These are phyloP conservation scores for Eurystomus gularis DNA, from an alignment of 2,113 vertebrate species.

Conservation along the genomic window DNA sequence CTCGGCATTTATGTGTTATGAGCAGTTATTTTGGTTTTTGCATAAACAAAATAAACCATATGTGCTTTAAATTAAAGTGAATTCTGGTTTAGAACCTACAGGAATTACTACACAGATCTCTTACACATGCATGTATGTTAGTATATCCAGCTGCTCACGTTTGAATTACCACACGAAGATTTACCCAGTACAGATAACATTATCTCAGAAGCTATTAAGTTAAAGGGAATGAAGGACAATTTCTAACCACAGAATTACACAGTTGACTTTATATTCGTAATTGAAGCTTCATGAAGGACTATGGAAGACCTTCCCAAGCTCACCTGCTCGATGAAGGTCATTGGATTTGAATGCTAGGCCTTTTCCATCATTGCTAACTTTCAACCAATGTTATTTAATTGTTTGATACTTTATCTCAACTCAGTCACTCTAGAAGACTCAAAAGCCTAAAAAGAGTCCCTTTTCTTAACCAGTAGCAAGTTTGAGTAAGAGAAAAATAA, in stretches of 20 bases:
- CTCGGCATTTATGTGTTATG: neutral
- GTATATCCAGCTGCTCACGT: neutral
- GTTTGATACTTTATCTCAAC: neutral
- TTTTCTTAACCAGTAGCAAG: neutral
- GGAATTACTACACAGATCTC: neutral
- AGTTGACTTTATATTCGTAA: neutral
- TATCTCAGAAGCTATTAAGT: neutral
- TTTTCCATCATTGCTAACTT: neutral
- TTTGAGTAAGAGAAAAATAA: neutral
- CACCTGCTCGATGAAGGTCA: neutral
- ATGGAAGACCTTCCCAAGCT: neutral
- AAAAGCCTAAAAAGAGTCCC: neutral
- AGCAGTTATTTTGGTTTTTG: neutral
- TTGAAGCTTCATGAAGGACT: neutral
- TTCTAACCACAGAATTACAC: neutral
- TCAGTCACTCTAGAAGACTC: neutral
- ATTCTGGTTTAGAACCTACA: neutral
- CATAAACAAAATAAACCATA: neutral
- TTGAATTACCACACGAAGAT: neutral
- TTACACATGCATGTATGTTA: neutral
- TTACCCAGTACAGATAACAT: rapidly evolving
- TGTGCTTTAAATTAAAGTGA: neutral
- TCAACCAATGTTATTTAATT: neutral
- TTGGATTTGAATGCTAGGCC: neutral
- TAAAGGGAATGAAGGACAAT: neutral